Conservation (phyloP, 2,888 invertebrate species). For the Theretra japonica region DNA sequence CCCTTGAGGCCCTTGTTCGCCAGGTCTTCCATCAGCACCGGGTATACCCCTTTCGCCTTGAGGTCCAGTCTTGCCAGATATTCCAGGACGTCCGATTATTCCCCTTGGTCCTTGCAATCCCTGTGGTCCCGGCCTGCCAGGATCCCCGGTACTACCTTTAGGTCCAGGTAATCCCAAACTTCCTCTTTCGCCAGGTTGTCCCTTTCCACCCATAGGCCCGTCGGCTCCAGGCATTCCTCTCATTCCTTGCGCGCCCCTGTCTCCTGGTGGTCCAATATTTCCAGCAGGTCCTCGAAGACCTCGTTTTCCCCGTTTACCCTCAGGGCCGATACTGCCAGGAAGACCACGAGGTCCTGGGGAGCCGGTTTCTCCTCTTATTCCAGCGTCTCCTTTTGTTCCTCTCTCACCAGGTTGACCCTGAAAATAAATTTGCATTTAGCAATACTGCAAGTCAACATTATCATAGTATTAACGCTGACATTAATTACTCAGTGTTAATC, state of each 20-base stretch:
- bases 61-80: slow-evolving; percentile 88
- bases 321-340: slow-evolving; percentile 89
- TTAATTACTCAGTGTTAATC: slow-evolving; percentile 32
- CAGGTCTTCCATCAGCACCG: slow-evolving; percentile 94
- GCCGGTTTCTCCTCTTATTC: slow-evolving; percentile 91
- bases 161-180: slow-evolving; percentile 75
- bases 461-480: too few species aligned
- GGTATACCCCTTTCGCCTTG: slow-evolving; percentile 90
- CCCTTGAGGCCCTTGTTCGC: slow-evolving; percentile 92
- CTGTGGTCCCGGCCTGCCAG: slow-evolving; percentile 87
- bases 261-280: slow-evolving; percentile 88
- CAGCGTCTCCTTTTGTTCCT: slow-evolving; percentile 91
- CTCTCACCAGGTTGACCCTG: slow-evolving; percentile 91
- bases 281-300: slow-evolving; percentile 92
- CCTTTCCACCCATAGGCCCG: slow-evolving; percentile 90
- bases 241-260: slow-evolving; percentile 87
- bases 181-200: slow-evolving; percentile 89
- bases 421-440: slow-evolving; percentile 27
- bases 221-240: slow-evolving; percentile 91
- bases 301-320: slow-evolving; percentile 92
- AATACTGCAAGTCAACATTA: not conserved
- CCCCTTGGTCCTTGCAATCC: slow-evolving; percentile 88
- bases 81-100: slow-evolving; percentile 87
- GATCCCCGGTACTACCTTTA: slow-evolving; percentile 87
- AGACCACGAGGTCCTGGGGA: slow-evolving; percentile 89